These are phyloP conservation scores for Aphelocoma californica DNA, from an alignment of 2,797 vertebrate species.

Conservation along the genomic window DNA sequence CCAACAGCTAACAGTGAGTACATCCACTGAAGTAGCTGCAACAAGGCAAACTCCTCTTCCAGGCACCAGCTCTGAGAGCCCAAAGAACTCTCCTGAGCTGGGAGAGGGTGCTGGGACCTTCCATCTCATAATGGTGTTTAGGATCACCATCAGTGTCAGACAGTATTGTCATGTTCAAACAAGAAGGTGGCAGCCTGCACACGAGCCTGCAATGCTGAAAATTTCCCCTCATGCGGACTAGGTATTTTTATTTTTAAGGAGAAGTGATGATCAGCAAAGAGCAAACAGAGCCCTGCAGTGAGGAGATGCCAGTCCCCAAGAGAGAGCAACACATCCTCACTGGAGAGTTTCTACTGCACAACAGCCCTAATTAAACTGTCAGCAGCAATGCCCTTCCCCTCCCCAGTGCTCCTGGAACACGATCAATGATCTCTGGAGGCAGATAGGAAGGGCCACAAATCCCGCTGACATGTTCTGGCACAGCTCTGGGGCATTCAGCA, in stretches of 20 bases:
- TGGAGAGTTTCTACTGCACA: background rate
- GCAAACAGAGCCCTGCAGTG: background rate
- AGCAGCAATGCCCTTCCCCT: background rate
- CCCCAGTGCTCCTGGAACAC: background rate
- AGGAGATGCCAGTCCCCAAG: background rate
- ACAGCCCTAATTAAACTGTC: background rate
- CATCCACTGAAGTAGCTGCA: background rate
- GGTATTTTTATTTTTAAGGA: background rate
- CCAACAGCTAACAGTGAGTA: background rate
- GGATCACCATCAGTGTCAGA: background rate
- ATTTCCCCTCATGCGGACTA: background rate
- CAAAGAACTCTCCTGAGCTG: background rate
- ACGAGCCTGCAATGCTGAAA: background rate
- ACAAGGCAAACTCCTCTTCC: background rate
- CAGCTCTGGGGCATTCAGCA: background rate
- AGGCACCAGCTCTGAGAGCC: background rate
- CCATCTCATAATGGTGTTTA: fast-evolving
- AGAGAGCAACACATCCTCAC: background rate
- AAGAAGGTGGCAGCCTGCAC: background rate
- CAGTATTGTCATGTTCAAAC: fast-evolving
- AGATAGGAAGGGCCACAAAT: background rate
- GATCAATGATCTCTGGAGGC: background rate
- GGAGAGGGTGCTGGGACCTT: background rate
- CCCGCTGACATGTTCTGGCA: background rate
- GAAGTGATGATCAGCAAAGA: background rate